These are phyloP conservation scores for Sternotherus odoratus DNA, from an alignment of 2,797 vertebrate genomes.

Conservation along the genomic window DNA sequence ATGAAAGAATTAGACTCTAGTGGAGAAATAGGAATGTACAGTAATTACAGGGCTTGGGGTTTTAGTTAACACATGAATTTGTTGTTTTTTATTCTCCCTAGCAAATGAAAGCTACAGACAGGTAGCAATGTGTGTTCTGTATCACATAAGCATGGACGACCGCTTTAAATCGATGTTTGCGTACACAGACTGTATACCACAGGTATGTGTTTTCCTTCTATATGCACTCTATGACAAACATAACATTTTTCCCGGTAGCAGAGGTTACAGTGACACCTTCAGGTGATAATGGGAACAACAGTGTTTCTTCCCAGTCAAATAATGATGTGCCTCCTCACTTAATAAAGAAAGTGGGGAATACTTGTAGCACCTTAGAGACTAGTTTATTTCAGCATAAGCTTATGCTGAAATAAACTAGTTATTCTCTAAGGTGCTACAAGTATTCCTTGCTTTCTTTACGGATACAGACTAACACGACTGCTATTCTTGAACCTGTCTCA, in stretches of 20 bases:
- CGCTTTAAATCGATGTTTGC: slow-evolving; percentile 94
- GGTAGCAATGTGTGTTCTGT: slow-evolving; percentile 92
- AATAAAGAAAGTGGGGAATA: no score
- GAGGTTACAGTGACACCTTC: slow-evolving; percentile 57
- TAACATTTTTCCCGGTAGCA: slow-evolving; percentile 33
- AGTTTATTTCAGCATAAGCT: no score
- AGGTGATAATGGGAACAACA: slow-evolving; percentile 37
- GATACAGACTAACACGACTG: no score
- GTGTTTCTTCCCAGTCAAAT: not conserved
- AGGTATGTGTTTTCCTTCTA: slow-evolving; percentile 81
- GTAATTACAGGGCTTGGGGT: not conserved
- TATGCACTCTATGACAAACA: not conserved
- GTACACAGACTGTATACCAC: slow-evolving; percentile 93
- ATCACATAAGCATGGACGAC: slow-evolving; percentile 95
- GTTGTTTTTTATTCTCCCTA: slow-evolving; percentile 73
- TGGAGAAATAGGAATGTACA: not conserved
- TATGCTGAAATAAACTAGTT: no score
- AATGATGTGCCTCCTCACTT: not conserved
- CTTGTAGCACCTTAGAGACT: no score
- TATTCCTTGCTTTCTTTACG: no score
- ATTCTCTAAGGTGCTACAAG: no score
- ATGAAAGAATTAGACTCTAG: not conserved
- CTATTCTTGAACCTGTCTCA: no score
- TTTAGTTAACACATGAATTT: not conserved
- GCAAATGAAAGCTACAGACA: slow-evolving; percentile 94